phyloP scores from a whole-genome alignment of 2,113 vertebrate genomes.

The Ammodytes dubius region DNA sequence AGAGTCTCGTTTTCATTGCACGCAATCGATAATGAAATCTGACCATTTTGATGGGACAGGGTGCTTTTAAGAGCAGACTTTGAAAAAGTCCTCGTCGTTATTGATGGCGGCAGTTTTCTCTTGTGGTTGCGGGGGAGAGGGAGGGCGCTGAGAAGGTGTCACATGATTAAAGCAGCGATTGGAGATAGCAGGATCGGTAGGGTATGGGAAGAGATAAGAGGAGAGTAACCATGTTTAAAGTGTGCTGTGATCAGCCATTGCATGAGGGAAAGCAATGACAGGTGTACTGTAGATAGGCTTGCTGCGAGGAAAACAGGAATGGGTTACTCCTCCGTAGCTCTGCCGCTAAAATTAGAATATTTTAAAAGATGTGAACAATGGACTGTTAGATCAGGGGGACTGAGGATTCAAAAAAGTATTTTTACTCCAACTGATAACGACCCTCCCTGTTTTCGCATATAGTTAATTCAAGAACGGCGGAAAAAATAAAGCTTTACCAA shows the following conservation, averaged over 20 bases:
- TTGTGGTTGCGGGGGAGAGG: slow-evolving; percentile 33
- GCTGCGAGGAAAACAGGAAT: slow-evolving; percentile 70
- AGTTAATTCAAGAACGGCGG: slow-evolving; percentile 49
- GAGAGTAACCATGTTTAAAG: slow-evolving; percentile 83
- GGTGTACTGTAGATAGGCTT: slow-evolving; percentile 68
- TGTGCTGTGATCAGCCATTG: slow-evolving; percentile 84
- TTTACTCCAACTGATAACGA: slow-evolving; percentile 73
- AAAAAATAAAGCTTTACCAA: slow-evolving; percentile 53
- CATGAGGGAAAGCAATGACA: slow-evolving; percentile 80
- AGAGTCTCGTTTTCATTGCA: slow-evolving; percentile 39
- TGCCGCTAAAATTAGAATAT: slow-evolving; percentile 80
- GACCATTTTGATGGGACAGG: slow-evolving; percentile 77
- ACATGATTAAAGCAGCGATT: slow-evolving; percentile 82
- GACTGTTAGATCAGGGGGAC: slow-evolving; percentile 56
- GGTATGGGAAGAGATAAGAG: slow-evolving; percentile 81
- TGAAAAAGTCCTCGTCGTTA: slow-evolving; percentile 76
- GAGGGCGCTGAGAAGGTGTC: slow-evolving; percentile 68
- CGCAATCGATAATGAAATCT: slow-evolving; percentile 73
- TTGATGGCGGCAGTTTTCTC: slow-evolving; percentile 76
- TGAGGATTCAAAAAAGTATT: slow-evolving; percentile 67
- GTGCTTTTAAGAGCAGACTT: slow-evolving; percentile 70
- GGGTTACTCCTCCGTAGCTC: slow-evolving; percentile 73
- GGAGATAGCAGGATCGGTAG: slow-evolving; percentile 79
- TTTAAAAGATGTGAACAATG: slow-evolving; percentile 70
- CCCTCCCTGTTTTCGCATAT: slow-evolving; percentile 51